Percentiles rank a stretch among this genome's conserved stretches.
Evolutionary conservation across 2,113 vertebrate genomes (phyloP).

Genomic region (Cyphomyrus plagiostoma): DNA sequence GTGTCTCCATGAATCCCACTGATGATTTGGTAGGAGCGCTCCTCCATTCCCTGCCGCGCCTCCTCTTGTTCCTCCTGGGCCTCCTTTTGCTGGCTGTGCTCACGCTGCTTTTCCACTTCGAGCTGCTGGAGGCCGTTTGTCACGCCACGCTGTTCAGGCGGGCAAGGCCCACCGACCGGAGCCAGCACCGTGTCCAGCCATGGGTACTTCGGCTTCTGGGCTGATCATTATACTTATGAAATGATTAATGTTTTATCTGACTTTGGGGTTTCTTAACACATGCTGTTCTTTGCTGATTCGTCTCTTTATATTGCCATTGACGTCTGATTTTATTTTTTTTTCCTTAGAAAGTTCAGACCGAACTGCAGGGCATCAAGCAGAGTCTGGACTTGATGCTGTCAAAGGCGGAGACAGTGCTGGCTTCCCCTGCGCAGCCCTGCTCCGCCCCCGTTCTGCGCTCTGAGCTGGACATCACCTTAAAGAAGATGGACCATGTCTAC

Average conservation of each 20-base stretch:
- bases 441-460: conserved; percentile 74
- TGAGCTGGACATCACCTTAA: conserved; percentile 79
- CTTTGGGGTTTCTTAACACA: not conserved
- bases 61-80: not conserved
- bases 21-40: not conserved
- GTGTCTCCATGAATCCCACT: not conserved
- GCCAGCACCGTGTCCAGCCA: not conserved
- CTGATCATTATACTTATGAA: conserved; percentile 4
- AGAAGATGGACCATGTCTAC: conserved; percentile 85
- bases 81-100: not conserved
- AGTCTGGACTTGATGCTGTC: conserved; percentile 69
- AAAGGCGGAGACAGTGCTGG: conserved; percentile 68
- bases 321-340: not conserved
- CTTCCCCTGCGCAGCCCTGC: conserved; percentile 58
- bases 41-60: not conserved
- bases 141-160: not conserved
- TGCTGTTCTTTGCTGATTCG: not conserved
- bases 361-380: conserved; percentile 77
- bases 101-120: not conserved
- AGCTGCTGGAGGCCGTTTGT: conserved; percentile 6
- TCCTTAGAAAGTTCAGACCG: conserved; percentile 74
- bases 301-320: not conserved
- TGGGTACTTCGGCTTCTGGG: not conserved
- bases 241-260: not conserved
- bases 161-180: not conserved